Evolutionary conservation across 1,140 invertebrate genomes (phyloP), one percentile per base, ranked within the genome.

Genomic region (Bombus impatiens): DNA sequence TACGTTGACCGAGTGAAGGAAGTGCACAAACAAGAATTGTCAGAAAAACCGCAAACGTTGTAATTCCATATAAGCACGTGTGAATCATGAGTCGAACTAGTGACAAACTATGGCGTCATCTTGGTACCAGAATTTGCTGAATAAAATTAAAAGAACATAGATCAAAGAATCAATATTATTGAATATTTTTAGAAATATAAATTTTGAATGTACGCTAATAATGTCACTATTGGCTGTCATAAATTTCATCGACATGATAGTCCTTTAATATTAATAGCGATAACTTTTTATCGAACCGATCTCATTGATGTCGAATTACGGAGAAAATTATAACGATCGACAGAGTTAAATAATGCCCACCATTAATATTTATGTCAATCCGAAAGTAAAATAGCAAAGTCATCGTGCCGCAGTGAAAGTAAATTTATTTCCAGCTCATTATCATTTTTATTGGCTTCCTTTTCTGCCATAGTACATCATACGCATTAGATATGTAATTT

Each of bases 211-310:
- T 37, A 25, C 5, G 12, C 12, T 28, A 10, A 13, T 53, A 32
- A 42, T 28, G 28, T 44, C 40, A 40, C 18, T 53, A 22, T 53
- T 53, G 6, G 18, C 6, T n/a, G 35, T 65, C 65, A 81, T 65
- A 22, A 53, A 53, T 71, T 57, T 71, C 59, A 32, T 40, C 75
- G 65, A 78, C 67, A 8, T 8, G 9, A 15, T 40, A 13, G 10
- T 0, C 18, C 25, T 40, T 77, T 42, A 40, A 42, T 87, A 71
- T 86, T 75, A 86, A 88, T 88, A 62, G 32, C 12, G 47, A 70
- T n/a, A 18, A 44, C 15, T 42, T 82, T 78, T 67, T 13, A 67
- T 76, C 59, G 9, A 8, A 15, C 13, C 35, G 40, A 37, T 65
- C 22, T 40, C 25, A 40, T 35, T n/a, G 47, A 12, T 25, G 47